phyloP scores from a whole-genome alignment of 2,888 invertebrate genomes.

The Mactromeris polynyma region DNA sequence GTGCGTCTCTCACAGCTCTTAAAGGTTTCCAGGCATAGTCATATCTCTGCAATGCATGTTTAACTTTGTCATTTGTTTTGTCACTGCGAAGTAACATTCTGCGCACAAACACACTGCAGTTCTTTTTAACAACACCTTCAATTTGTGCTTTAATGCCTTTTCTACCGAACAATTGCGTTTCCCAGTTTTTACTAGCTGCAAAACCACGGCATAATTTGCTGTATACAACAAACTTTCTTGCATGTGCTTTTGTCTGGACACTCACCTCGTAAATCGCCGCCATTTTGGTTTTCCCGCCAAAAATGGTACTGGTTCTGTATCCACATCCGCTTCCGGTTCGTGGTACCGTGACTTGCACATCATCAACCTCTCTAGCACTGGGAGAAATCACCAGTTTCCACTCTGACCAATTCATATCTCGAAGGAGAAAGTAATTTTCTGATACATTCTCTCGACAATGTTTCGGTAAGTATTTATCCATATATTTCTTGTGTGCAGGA shows the following conservation, averaged over 20 bases:
- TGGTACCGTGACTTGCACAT: neutral
- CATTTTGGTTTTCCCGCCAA: conserved; percentile 61
- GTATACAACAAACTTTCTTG: conserved; percentile 69
- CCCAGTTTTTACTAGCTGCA: conserved; percentile 64
- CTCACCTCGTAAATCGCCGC: conserved; percentile 75
- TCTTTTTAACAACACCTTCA: conserved; percentile 62
- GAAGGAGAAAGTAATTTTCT: conserved; percentile 69
- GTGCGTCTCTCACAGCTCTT: neutral
- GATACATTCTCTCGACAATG: conserved; percentile 65
- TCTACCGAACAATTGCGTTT: conserved; percentile 63
- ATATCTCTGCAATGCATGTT: conserved; percentile 59
- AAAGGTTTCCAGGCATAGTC: conserved; percentile 69
- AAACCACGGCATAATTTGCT: conserved; percentile 67
- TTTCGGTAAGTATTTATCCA: conserved; percentile 31
- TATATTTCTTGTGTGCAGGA: neutral
- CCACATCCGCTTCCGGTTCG: conserved; percentile 45
- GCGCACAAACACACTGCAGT: conserved; percentile 67
- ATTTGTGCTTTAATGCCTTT: conserved; percentile 64
- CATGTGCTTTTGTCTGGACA: conserved; percentile 58
- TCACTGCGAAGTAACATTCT: conserved; percentile 56
- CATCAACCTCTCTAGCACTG: neutral
- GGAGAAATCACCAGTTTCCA: conserved; percentile 71
- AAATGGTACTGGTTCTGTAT: conserved; percentile 60
- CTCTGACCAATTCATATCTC: conserved; percentile 68
- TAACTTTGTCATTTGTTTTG: conserved; percentile 48